These are phyloP conservation scores for Sylvia atricapilla DNA, from an alignment of 2,113 vertebrate species.

Conservation along the genomic window DNA sequence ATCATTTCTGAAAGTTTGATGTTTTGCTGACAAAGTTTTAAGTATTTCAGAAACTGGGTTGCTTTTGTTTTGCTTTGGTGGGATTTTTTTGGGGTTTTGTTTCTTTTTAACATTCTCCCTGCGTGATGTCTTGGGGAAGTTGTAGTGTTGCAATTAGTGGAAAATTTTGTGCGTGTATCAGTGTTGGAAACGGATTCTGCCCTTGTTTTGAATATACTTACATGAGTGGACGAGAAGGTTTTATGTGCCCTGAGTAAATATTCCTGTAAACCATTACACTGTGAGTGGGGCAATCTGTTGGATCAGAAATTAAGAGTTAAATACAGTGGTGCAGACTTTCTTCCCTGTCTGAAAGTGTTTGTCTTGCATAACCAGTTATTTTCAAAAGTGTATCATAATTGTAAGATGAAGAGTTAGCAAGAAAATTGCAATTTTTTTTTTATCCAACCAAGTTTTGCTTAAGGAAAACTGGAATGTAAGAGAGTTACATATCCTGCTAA, in stretches of 20 bases:
- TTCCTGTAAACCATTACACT: neutral
- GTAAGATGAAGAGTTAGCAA: neutral
- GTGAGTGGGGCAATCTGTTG: neutral
- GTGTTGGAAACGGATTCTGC: neutral
- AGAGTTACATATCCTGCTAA: neutral
- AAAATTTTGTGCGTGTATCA: neutral
- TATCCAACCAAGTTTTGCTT: neutral
- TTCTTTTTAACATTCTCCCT: neutral
- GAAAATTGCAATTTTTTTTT: neutral
- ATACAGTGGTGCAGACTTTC: neutral
- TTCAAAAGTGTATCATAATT: neutral
- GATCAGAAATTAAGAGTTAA: neutral
- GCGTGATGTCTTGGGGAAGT: neutral
- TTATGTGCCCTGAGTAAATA: neutral
- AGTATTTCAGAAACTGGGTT: neutral
- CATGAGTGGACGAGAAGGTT: neutral
- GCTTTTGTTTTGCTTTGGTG: neutral
- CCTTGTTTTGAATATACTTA: neutral
- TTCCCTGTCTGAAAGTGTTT: neutral
- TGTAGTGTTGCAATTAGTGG: neutral
- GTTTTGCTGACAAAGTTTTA: neutral
- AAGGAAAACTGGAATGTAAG: neutral
- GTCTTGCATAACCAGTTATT: neutral
- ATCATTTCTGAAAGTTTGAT: neutral
- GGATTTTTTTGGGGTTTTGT: fast-evolving